Base-by-base conservation (phyloP, 2,797 vertebrate species). In the Nannoperca obscura region DNA sequence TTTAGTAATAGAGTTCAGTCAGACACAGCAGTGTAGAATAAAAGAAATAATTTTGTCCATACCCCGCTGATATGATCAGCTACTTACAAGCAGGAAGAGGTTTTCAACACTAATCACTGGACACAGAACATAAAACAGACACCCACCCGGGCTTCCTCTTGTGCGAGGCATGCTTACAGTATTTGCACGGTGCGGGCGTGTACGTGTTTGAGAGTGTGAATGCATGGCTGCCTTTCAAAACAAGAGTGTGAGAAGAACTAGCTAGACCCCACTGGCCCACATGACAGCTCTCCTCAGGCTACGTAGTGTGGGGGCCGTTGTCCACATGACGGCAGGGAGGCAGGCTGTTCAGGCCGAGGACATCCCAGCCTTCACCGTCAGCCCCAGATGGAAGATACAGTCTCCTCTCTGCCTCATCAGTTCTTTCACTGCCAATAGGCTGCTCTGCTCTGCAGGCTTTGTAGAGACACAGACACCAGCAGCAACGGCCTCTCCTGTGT, bases 311-410 rank as follows among this genome's bases (percentile, higher is more conserved):
- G 82, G 61, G 78, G 84, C 82, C 87, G 85, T 72, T 86, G 81
- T 88, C 83, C 89, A 85, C 79, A 84, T 87, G 92, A 92, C 88
- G 79, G 78, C 82, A 89, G 85, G 81, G 86, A 88, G 90, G 73
- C 90, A 90, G 90, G 86, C 90, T 94, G 93, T 92, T 93, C 79
- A 65, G 88, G 88, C 84, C 62, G 82, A 91, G 86, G 88, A 92
- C 91, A 90, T 90, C 95, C 91, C 92, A 92, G 89, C 84, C 82
- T 88, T 89, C 89, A 40, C 92, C 78, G 90, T 94, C 91, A 87
- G 88, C 68, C 85, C 82, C 86, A 90, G 89, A 92, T 87, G 92
- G 93, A 94, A 89, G 89, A 89, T 74, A 74, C 74, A 87, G 91
- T 89, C 91, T 86, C 86, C 78, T 86, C 85, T 82, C 76, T 53